Conservation (phyloP, 2,888 invertebrate genomes). For the Hydrotaea diabolus region DNA sequence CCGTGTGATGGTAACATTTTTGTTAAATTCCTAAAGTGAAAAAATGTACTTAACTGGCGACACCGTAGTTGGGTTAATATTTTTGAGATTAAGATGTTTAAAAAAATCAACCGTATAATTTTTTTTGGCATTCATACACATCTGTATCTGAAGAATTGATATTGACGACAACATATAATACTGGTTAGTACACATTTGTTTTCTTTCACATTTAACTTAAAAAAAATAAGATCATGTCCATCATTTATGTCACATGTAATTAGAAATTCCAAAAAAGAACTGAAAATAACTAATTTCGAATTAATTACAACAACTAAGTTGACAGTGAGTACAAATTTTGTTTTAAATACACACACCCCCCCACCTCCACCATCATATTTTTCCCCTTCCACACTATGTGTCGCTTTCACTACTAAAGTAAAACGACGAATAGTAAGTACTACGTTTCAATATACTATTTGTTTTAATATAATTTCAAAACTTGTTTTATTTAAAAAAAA, state of each 20-base stretch:
- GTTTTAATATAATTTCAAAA: conserved; percentile 60
- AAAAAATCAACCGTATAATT: too few relatives aligned
- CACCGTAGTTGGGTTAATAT: too few relatives aligned
- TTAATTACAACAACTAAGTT: conserved; percentile 32
- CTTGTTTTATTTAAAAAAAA: conserved; percentile 57
- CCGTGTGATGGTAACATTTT: too few relatives aligned
- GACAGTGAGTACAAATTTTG: conserved; percentile 64
- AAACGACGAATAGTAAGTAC: conserved; percentile 69
- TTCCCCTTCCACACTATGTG: conserved; percentile 52
- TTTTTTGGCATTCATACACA: conserved; percentile 40
- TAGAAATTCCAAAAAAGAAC: conserved; percentile 25
- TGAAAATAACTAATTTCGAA: conserved; percentile 44
- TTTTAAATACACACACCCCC: conserved; percentile 10
- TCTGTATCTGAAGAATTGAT: conserved; percentile 38
- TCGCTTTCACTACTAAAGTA: conserved; percentile 59
- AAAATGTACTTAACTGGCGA: too few relatives aligned
- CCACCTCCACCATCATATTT: background rate
- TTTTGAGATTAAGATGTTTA: too few relatives aligned
- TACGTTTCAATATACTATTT: conserved; percentile 64
- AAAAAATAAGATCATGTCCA: conserved; percentile 15
- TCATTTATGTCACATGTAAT: conserved; percentile 31
- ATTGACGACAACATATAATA: conserved; percentile 22
- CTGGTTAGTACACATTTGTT: conserved; percentile 69
- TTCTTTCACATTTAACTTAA: background rate
- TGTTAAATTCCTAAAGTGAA: too few relatives aligned